A percentile compares a stretch with the other conserved stretches of the same genome.
Evolutionary conservation across 2,888 invertebrate species (phyloP).

Genomic region (Troides oblongomaculatus): DNA sequence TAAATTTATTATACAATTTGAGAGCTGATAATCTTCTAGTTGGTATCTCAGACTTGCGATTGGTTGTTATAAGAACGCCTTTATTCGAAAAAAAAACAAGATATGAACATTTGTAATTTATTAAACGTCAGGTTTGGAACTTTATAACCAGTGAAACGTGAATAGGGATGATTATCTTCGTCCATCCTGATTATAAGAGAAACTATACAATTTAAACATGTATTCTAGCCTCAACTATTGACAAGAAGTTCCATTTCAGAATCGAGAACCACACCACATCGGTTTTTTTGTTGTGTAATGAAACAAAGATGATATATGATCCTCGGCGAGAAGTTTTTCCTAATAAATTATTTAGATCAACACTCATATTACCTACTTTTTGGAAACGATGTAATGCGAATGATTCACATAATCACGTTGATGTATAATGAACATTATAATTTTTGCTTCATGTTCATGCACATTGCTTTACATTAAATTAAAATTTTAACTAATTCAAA

Average conservation of each 20-base stretch:
- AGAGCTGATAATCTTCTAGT: neutral
- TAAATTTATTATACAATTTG: neutral
- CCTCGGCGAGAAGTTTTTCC: neutral
- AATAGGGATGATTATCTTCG: neutral
- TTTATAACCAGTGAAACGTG: neutral
- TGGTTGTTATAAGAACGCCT: neutral
- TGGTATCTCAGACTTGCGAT: neutral
- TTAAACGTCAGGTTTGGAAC: neutral
- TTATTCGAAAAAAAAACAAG: neutral
- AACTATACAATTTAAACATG: neutral
- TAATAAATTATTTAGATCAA: too few relatives aligned
- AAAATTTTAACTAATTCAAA: neutral
- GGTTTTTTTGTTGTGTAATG: neutral
- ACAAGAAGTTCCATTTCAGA: neutral
- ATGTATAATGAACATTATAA: neutral
- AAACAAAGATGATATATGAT: neutral
- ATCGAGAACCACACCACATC: neutral
- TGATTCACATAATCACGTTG: neutral
- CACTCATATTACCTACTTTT: neutral
- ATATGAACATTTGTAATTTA: neutral
- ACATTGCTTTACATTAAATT: neutral
- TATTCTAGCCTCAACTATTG: too few relatives aligned
- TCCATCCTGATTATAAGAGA: slow-evolving; percentile 2
- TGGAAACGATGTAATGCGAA: neutral
- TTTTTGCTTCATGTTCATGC: neutral